Evolutionary conservation across 2,797 vertebrate genomes (phyloP), one percentile per base, ranked within the genome.

Genomic region (Lepilemur ruficaudatus): DNA sequence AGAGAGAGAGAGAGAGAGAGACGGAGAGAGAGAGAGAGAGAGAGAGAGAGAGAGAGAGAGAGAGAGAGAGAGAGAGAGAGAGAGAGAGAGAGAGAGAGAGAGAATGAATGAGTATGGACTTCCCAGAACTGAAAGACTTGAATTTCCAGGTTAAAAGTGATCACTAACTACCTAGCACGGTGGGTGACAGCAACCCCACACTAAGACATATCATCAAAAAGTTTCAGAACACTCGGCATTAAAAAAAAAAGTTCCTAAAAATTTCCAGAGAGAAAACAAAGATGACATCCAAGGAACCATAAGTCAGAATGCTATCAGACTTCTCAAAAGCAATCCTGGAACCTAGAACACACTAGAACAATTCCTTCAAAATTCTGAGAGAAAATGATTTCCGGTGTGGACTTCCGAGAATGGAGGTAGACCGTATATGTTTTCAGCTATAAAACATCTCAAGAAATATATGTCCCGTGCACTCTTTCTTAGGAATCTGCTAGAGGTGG

Each of bases 301-400:
- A 52, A n/a, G 2, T 50, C 23, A 69, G 43, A 48, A 84, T 41
- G 12, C 4, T 17, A 52, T n/a, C 28, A 50, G 48, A 67, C 28
- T 72, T 94, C 55, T 81, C 41, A 86, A 35, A 1, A 70, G 38
- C 41, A 93, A 1, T 12, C 1, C 7, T 89, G 43, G 14, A 94
- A 17, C 25, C 22, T 28, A 48, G 48, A 92, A 35, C 38, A 48
- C 22, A 9, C 32, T 65, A n/a, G 30, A 93, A 13, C 25, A 38
- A n/a, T 86, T 73, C 15, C 35, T 93, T 86, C 75, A 32, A 41
- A 93, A 81, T 81, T 94, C 38, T 55, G 28, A 93, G 73, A 87
- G 55, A 79, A 84, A 85, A 82, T 57, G 22, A 59, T 69, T 88
- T 69, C 30, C 48, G 38, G 30, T 32, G 25, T 70, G 52, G 30